phyloP scores from a whole-genome alignment of 2,888 invertebrate genomes.

The Tetropium fuscum region DNA sequence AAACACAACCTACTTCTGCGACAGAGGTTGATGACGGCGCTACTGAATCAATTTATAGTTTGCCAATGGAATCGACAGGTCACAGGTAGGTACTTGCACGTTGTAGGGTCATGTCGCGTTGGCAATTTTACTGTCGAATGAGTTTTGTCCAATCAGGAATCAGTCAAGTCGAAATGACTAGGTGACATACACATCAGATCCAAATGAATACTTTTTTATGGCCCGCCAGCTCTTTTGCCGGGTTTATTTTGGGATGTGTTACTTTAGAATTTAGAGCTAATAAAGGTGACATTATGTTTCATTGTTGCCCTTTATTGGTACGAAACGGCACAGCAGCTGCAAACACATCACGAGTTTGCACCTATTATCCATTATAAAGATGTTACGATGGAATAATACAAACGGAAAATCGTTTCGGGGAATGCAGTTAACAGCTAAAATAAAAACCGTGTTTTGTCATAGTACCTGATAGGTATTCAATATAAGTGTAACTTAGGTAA shows the following conservation, averaged over 20 bases:
- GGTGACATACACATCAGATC: slow-evolving; percentile 41
- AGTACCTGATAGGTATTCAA: no score
- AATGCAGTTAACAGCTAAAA: no score
- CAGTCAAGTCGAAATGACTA: slow-evolving; percentile 50
- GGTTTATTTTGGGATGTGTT: slow-evolving; percentile 35
- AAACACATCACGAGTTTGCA: slow-evolving; percentile 27
- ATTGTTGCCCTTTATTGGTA: slow-evolving; percentile 39
- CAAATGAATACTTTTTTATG: slow-evolving; percentile 41
- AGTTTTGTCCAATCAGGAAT: slow-evolving; percentile 53
- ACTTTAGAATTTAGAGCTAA: slow-evolving; percentile 41
- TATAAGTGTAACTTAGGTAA: no score
- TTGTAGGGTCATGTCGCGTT: slow-evolving; percentile 21
- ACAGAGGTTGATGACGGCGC: neutral
- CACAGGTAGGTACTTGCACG: slow-evolving; percentile 27
- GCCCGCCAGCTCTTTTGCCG: slow-evolving; percentile 36
- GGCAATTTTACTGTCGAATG: slow-evolving; percentile 53
- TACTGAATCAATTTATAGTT: slow-evolving; percentile 9
- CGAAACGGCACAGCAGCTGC: slow-evolving; percentile 27
- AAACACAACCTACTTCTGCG: neutral
- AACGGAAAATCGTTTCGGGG: no score
- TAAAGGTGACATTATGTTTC: slow-evolving; percentile 38
- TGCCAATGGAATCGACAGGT: slow-evolving; percentile 19
- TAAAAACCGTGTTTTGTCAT: no score
- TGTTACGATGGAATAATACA: no score
- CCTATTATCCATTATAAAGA: slow-evolving; percentile 28